Conservation (phyloP, 2,888 invertebrate species). For the Merodon equestris region DNA sequence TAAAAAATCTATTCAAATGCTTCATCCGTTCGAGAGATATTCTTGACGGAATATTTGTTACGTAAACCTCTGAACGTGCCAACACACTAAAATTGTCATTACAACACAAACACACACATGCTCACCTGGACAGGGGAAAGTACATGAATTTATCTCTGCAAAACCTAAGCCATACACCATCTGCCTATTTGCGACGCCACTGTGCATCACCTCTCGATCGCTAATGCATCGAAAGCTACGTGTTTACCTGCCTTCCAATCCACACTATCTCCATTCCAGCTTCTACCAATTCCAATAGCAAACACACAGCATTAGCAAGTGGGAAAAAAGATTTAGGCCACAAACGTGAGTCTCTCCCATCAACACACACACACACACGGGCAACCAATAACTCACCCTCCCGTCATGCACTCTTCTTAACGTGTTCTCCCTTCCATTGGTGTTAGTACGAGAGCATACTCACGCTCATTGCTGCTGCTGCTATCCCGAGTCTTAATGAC, state of each 20-base stretch:
- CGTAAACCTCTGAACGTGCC: too few species aligned
- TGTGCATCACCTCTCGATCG: constrained; percentile 23
- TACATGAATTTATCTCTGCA: too few species aligned
- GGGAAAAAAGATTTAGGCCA: constrained; percentile 43
- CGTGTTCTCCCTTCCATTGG: constrained; percentile 12
- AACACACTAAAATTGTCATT: too few species aligned
- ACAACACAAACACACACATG: too few species aligned
- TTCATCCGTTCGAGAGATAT: too few species aligned
- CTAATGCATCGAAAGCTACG: neutral
- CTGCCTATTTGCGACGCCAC: constrained; percentile 21
- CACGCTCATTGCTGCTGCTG: constrained; percentile 38
- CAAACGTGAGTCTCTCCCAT: constrained; percentile 45
- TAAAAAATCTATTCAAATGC: too few species aligned
- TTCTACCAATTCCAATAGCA: constrained; percentile 34
- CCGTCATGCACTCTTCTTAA: constrained; percentile 17
- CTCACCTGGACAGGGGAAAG: too few species aligned
- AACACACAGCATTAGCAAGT: constrained; percentile 7
- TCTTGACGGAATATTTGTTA: too few species aligned
- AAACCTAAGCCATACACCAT: too few species aligned
- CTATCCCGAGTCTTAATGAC: constrained; percentile 49
- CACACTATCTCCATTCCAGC: constrained; percentile 7
- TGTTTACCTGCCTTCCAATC: constrained; percentile 42
- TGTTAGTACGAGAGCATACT: constrained; percentile 61
- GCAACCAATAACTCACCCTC: constrained; percentile 30
- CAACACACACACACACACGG: too few species aligned